These are phyloP conservation scores for Cyclophora punctaria DNA, from an alignment of 2,888 invertebrate species.

Conservation along the genomic window DNA sequence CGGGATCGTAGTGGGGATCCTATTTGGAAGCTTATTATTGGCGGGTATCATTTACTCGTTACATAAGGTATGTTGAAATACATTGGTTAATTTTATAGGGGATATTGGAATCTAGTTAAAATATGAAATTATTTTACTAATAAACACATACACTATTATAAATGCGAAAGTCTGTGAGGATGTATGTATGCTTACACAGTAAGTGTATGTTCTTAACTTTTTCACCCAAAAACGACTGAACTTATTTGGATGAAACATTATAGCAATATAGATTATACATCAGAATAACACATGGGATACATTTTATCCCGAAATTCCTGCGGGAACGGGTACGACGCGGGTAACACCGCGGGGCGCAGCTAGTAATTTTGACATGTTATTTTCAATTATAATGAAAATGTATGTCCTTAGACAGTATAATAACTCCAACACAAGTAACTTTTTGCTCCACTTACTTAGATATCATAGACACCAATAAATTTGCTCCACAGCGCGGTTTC, in stretches of 20 bases:
- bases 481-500: constrained; percentile 44
- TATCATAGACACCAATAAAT: background rate
- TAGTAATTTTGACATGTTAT: background rate
- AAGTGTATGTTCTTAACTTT: too few relatives aligned
- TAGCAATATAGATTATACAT: too few relatives aligned
- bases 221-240: too few relatives aligned
- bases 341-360: background rate
- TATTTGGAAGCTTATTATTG: constrained; percentile 44
- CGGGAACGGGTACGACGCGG: background rate
- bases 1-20: constrained; percentile 38
- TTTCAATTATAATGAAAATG: background rate
- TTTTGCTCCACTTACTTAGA: too few relatives aligned
- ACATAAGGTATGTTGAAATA: constrained; percentile 40
- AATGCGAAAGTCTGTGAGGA: background rate
- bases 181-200: background rate
- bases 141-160: background rate
- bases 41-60: constrained; percentile 38
- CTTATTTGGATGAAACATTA: too few relatives aligned
- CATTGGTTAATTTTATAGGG: too few relatives aligned
- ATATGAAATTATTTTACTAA: background rate
- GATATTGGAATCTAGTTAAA: background rate
- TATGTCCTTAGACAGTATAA: background rate
- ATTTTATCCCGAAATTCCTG: background rate
- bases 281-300: too few relatives aligned
- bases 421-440: too few relatives aligned